Conservation (phyloP, 2,113 vertebrate species). For the Tenebrosternarchus preto region DNA sequence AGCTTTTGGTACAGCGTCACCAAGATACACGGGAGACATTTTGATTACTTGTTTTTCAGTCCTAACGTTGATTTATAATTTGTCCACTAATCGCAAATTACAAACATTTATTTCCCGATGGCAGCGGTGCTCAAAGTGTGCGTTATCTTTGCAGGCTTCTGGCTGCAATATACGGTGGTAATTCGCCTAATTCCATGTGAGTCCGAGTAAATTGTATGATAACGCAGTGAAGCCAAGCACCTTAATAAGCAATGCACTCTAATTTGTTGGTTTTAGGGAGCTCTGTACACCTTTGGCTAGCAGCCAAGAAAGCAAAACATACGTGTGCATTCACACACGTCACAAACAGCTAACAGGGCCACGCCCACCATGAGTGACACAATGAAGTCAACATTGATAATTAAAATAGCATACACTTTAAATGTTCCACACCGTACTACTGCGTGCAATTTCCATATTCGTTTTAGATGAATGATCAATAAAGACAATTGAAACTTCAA, state of each 20-base stretch:
- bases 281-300: constrained; percentile 62
- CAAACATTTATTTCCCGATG: not conserved
- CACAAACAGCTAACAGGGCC: no score
- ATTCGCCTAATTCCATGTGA: not conserved
- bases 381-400: no score
- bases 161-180: not conserved
- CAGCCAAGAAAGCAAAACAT: constrained; percentile 49
- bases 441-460: no score
- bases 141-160: not conserved
- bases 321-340: not conserved
- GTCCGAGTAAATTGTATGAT: not conserved
- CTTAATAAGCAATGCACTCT: constrained; percentile 57
- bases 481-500: no score
- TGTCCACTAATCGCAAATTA: not conserved
- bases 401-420: no score
- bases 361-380: no score
- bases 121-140: not conserved
- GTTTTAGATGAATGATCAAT: no score
- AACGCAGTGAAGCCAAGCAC: constrained; percentile 27
- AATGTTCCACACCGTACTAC: no score
- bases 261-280: constrained; percentile 71
- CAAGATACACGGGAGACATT: not conserved
- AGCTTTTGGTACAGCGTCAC: not conserved
- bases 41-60: not conserved
- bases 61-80: not conserved